These are phyloP conservation scores for Gymnarchus niloticus DNA, from an alignment of 2,113 vertebrate genomes.

Conservation along the genomic window DNA sequence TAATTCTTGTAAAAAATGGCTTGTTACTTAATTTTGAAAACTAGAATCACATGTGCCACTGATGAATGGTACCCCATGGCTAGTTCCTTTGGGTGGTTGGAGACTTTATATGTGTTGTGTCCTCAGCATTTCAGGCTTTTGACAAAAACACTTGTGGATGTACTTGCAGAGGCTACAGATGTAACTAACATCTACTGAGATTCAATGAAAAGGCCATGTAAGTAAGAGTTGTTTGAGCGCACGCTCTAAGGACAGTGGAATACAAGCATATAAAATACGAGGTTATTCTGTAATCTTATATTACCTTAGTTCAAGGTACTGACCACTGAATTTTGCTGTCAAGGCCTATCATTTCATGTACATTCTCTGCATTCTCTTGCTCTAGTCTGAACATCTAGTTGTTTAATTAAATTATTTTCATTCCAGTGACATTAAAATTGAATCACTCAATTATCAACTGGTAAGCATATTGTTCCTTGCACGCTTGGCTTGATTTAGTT, in stretches of 20 bases:
- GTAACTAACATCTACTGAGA: background rate
- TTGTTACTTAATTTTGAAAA: background rate
- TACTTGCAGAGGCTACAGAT: background rate
- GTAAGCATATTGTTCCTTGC: background rate
- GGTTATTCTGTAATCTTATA: background rate
- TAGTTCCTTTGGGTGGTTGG: background rate
- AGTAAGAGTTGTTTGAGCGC: background rate
- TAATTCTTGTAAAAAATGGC: no score
- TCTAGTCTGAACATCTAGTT: conserved; percentile 7
- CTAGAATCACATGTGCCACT: background rate
- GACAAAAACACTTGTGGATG: background rate
- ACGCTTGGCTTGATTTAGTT: background rate
- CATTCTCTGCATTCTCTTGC: background rate
- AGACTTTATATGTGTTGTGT: background rate
- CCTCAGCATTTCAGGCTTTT: background rate
- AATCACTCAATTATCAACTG: background rate
- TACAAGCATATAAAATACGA: background rate
- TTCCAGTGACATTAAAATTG: conserved; percentile 14
- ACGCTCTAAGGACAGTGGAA: background rate
- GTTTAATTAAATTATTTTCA: conserved; percentile 31
- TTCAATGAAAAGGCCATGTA: no score
- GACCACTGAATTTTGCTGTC: background rate
- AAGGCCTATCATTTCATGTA: background rate
- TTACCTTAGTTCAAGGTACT: background rate
- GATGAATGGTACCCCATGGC: background rate